Conservation (phyloP, 1,140 invertebrate species). For the Drosophila orosa region DNA sequence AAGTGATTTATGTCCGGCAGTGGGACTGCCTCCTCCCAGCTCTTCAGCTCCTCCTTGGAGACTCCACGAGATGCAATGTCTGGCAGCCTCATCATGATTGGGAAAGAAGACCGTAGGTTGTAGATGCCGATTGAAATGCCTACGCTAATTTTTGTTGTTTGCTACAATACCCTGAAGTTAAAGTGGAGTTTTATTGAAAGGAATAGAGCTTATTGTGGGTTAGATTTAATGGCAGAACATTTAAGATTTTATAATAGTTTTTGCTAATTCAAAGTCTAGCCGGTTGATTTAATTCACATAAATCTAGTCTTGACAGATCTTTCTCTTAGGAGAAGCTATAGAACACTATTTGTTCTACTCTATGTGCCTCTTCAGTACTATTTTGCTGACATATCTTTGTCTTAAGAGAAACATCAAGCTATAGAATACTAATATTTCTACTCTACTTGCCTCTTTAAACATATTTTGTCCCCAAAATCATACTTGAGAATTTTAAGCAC, state of each 20-base stretch:
- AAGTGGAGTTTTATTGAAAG: conserved; percentile 1
- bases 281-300: neutral
- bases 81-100: conserved; percentile 28
- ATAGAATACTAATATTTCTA: no score
- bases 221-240: neutral
- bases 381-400: neutral
- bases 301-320: neutral
- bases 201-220: neutral
- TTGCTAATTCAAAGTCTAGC: neutral
- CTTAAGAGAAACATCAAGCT: no score
- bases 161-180: neutral
- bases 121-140: conserved; percentile 14
- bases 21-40: conserved; percentile 26
- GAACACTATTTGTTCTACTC: neutral
- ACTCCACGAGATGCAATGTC: conserved; percentile 24
- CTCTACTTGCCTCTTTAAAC: no score
- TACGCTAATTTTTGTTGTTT: conserved; percentile 8
- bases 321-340: neutral
- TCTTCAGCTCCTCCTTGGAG: conserved; percentile 9
- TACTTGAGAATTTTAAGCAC: no score
- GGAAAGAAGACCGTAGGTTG: conserved; percentile 31
- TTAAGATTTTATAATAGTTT: neutral
- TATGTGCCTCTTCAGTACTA: neutral
- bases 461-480: no score
- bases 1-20: conserved; percentile 71